Evolutionary conservation across 2,797 vertebrate genomes (phyloP), one percentile per base, ranked within the genome.

Genomic region (Labroides dimidiatus): DNA sequence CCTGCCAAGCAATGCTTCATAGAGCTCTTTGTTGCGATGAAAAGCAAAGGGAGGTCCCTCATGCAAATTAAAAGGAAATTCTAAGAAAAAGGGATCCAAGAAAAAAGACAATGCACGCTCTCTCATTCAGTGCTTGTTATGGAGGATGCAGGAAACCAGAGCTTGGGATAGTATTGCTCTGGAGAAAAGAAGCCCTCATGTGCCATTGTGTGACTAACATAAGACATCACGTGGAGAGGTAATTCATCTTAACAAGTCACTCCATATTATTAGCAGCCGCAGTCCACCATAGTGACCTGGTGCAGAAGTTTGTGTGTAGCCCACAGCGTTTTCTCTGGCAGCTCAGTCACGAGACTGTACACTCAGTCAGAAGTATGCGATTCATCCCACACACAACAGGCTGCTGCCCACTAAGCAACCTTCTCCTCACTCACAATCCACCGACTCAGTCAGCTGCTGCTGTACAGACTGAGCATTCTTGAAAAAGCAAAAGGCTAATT

Each of bases 21-120:
- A 75, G 77, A 80, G 75, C 63, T 85, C 83, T 85, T 86, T 87
- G 87, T 89, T 77, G 68, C 75, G 75, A 14, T 64, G 67, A 87
- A 78, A 77, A 83, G 81, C 73, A 80, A 71, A 80, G 71, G 67
- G 81, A 78, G 75, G 78, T 82, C 64, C 73, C 63, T 83, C 58
- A 77, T 83, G 74, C 58, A 81, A 86, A 87, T 81, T 84, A 73
- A 81, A 80, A 83, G 60, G 75, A 73, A 76, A 78, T 82, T 85
- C 64, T 75, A 51, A 78, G 72, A 78, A 85, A 75, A 79, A 57
- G 43, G 42, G 36, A 82, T 78, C 78, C 78, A 72, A 81, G 78
- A 79, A 81, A 57, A 39, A 42, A 83, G 64, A 87, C 75, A 89
- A 87, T 85, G 63, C 52, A 16, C 74, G 73, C 52, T 33, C 68